phyloP scores from a whole-genome alignment of 2,888 invertebrate species.

The Erebia epiphron region DNA sequence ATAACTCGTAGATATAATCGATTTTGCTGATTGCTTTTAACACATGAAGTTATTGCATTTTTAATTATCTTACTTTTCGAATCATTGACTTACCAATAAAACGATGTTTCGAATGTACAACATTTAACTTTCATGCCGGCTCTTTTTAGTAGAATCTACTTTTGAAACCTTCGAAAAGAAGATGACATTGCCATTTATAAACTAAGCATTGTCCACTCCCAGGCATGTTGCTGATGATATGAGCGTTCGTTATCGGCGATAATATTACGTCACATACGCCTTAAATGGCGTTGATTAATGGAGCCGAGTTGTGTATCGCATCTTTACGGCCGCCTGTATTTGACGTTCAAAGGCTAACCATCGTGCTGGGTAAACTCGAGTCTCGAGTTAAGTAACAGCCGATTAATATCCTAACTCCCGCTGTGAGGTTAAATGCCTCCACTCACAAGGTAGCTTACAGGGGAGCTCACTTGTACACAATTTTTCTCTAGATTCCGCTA shows the following conservation, averaged over 20 bases:
- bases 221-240: background rate
- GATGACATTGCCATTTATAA: too few species aligned
- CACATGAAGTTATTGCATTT: too few species aligned
- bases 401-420: background rate
- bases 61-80: too few species aligned
- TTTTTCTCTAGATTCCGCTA: too few species aligned
- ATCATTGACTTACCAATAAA: too few species aligned
- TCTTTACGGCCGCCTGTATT: slow-evolving; percentile 9
- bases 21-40: too few species aligned
- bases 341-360: slow-evolving; percentile 11
- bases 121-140: too few species aligned
- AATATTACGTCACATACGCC: slow-evolving; percentile 26
- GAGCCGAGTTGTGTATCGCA: background rate
- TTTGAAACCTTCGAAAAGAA: too few species aligned
- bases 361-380: background rate
- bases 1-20: too few species aligned
- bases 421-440: background rate
- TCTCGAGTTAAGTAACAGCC: background rate
- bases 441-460: background rate
- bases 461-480: too few species aligned
- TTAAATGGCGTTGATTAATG: slow-evolving; percentile 28
- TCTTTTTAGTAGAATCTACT: too few species aligned
- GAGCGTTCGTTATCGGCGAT: slow-evolving; percentile 22
- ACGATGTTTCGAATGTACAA: too few species aligned
- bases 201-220: background rate